Evolutionary conservation across 2,113 vertebrate genomes (phyloP).

Genomic region (Herpailurus yagouaroundi): DNA sequence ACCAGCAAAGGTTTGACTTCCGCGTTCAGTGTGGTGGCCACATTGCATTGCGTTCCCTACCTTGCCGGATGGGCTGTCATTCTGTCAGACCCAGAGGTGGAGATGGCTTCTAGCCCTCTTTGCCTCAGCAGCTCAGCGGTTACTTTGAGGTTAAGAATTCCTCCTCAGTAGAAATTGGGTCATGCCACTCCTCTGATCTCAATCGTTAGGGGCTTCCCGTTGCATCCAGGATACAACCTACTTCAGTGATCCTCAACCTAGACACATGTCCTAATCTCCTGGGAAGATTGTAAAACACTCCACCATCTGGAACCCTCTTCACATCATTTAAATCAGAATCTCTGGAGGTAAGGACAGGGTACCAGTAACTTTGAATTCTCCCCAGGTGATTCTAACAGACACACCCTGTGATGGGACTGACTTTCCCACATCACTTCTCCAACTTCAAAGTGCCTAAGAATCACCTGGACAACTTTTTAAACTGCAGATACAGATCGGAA

Average conservation of each 20-base stretch:
- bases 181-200: background rate
- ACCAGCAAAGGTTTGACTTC: background rate
- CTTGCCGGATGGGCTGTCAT: background rate
- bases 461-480: background rate
- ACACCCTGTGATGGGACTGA: background rate
- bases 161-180: background rate
- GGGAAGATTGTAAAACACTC: background rate
- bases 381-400: background rate
- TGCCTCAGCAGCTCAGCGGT: background rate
- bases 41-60: rapidly evolving
- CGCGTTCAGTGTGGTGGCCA: rapidly evolving
- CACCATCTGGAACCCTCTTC: background rate
- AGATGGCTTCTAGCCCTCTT: background rate
- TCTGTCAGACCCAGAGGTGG: background rate
- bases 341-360: background rate
- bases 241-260: background rate
- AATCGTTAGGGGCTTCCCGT: background rate
- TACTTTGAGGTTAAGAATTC: background rate
- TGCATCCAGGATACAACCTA: background rate
- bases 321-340: background rate
- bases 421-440: background rate
- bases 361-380: background rate
- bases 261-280: background rate
- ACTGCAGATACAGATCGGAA: background rate
- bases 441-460: background rate